These are phyloP conservation scores for Pomacea maculata DNA, from an alignment of 1,140 invertebrate species.

Conservation along the genomic window DNA sequence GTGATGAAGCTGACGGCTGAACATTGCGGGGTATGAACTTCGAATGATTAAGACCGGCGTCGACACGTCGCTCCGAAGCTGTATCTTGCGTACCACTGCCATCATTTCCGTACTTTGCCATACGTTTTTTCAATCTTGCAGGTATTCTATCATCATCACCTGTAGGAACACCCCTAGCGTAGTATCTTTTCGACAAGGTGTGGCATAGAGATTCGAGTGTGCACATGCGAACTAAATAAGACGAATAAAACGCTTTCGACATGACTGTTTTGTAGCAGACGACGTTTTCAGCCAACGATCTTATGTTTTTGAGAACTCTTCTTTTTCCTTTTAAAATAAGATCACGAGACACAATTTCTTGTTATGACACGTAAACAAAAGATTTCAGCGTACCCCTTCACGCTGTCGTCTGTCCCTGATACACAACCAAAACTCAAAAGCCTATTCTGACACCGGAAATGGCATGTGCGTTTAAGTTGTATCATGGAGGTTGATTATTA, in stretches of 20 bases:
- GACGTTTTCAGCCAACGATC: not conserved
- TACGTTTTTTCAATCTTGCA: slow-evolving; percentile 5
- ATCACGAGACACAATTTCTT: not conserved
- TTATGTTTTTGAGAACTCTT: not conserved
- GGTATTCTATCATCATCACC: not conserved
- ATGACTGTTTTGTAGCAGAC: not conserved
- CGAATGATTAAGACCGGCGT: not conserved
- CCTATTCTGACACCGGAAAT: not conserved
- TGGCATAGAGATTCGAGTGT: not conserved
- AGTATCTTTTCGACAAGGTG: not conserved
- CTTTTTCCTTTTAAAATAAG: not conserved
- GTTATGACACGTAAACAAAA: not conserved
- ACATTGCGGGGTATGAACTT: not conserved
- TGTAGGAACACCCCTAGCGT: not conserved
- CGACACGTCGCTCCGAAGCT: not conserved
- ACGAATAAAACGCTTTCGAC: not conserved
- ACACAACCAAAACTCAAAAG: not conserved
- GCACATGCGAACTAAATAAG: not conserved
- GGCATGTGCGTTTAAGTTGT: not conserved
- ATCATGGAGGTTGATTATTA: too few relatives aligned
- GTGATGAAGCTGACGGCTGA: not conserved
- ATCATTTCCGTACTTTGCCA: slow-evolving; percentile 6
- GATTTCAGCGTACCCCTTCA: not conserved
- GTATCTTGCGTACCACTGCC: not conserved
- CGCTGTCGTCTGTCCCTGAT: too few relatives aligned